Evolutionary conservation across 2,797 vertebrate species (phyloP), one percentile per base, ranked within the genome.

Genomic region (Petrocephalus sullivani): DNA sequence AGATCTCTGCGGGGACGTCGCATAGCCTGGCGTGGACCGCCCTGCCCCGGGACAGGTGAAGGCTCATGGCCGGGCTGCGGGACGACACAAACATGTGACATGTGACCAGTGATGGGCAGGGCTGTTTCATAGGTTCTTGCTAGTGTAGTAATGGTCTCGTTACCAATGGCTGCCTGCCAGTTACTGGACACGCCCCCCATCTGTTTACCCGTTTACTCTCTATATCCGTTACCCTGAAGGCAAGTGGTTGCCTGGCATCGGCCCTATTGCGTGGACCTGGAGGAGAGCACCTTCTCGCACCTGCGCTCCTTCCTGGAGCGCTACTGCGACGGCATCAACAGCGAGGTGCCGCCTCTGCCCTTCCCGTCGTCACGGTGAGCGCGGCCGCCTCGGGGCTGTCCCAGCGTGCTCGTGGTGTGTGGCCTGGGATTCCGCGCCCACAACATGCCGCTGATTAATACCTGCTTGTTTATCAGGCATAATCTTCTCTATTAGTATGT

Each of bases 321-420:
- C 91, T 97, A 97, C 90, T 97, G 96, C 92, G 96, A 97, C 91
- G 96, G 96, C 93, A 97, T 97, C 88, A 97, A 97, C 89, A 96
- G 95, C 90, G 96, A 97, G 54, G 90, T 96, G 54, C 96, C 96
- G 1, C 96, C 96, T 85, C 94, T 95, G 85, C 96, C 96, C 90
- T 97, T 97, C 89, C 96, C 96, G 88, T 96, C 96, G 10, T 97
- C 96, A 91, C 96, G 96, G 96, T 97, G 95, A 9, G 71, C 4
- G 5, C 51, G 12, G 3, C 49, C 49, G 0, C 49, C 49, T 10
- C 4, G 3, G 9, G 71, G 12, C 33, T 37, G 9, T 4, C 5
- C 67, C 67, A 2, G 3, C 19, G 0, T 1, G 16, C 4, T 16
- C 5, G 16, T 6, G 5, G 23, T 5, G 28, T 41, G 67, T 41